phyloP scores from a whole-genome alignment of 2,113 vertebrate species.

The Lonchura striata region DNA sequence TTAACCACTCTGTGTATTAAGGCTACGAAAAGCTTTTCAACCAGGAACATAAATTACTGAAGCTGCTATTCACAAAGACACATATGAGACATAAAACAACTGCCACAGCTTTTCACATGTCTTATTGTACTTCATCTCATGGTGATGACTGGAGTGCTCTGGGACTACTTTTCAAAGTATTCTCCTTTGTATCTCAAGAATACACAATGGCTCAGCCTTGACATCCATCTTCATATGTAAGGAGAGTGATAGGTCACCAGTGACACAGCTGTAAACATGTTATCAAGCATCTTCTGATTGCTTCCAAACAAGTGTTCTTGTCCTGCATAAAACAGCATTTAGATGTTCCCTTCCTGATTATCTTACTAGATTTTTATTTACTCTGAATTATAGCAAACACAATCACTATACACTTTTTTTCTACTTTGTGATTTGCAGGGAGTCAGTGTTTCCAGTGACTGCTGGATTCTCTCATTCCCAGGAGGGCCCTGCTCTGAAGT shows the following conservation, averaged over 20 bases:
- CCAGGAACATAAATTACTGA: constrained; percentile 51
- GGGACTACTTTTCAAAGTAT: constrained; percentile 59
- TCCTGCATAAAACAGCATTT: not conserved
- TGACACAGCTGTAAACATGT: not conserved
- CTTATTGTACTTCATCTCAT: constrained; percentile 59
- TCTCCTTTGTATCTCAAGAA: constrained; percentile 47
- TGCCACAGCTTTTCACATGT: constrained; percentile 53
- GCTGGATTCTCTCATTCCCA: not conserved
- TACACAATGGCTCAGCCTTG: constrained; percentile 36
- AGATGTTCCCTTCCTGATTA: not conserved
- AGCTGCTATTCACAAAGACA: constrained; percentile 59
- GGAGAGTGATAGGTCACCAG: constrained; percentile 25
- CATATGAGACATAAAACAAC: constrained; percentile 66
- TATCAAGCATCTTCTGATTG: not conserved
- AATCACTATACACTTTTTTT: not conserved
- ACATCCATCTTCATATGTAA: constrained; percentile 38
- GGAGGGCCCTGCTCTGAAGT: not conserved
- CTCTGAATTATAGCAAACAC: not conserved
- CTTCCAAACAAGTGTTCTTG: not conserved
- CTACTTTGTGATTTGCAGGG: not conserved
- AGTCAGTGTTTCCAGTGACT: not conserved
- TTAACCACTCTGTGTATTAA: constrained; percentile 60
- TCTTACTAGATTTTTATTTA: not conserved
- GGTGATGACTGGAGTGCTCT: constrained; percentile 41
- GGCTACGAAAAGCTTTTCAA: constrained; percentile 57